phyloP scores from a whole-genome alignment of 2,888 invertebrate species.

The Eristalinus sepulchralis region DNA sequence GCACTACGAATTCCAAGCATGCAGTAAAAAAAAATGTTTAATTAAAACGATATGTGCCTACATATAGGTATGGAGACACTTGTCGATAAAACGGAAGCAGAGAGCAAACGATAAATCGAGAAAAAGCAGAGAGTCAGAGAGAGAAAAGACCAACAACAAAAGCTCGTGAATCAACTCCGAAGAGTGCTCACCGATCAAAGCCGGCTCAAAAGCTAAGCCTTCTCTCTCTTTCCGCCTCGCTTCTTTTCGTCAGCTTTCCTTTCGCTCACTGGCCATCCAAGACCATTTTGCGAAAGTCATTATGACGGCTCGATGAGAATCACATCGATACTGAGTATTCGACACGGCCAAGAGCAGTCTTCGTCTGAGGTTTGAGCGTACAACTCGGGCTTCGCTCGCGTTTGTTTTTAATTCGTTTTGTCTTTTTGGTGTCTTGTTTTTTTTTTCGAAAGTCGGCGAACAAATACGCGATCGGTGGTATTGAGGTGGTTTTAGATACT shows the following conservation, averaged over 20 bases:
- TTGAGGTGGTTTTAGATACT: conserved; percentile 5
- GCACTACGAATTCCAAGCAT: not conserved
- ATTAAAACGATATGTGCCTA: not conserved
- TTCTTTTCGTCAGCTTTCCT: not conserved
- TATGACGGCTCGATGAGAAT: conserved; percentile 35
- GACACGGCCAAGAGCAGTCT: conserved; percentile 44
- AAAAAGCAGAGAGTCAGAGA: not conserved
- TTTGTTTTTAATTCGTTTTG: not conserved
- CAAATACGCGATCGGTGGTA: conserved; percentile 32
- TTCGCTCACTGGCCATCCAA: not conserved
- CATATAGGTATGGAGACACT: not conserved
- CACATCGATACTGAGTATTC: conserved; percentile 30
- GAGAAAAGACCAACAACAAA: not conserved
- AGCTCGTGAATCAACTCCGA: not conserved
- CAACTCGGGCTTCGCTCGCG: not conserved
- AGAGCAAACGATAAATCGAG: not conserved
- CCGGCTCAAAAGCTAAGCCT: conserved; percentile 31
- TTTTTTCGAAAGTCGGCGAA: conserved; percentile 59
- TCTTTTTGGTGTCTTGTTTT: conserved; percentile 3
- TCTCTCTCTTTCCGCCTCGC: not conserved
- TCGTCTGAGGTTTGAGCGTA: conserved; percentile 31
- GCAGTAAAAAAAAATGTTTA: not conserved
- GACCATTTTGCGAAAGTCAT: conserved; percentile 24
- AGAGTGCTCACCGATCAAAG: not conserved
- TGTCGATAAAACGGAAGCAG: conserved; percentile 1